These are phyloP conservation scores for Drosophila ogumai DNA, from an alignment of 1,140 invertebrate species.

Conservation along the genomic window DNA sequence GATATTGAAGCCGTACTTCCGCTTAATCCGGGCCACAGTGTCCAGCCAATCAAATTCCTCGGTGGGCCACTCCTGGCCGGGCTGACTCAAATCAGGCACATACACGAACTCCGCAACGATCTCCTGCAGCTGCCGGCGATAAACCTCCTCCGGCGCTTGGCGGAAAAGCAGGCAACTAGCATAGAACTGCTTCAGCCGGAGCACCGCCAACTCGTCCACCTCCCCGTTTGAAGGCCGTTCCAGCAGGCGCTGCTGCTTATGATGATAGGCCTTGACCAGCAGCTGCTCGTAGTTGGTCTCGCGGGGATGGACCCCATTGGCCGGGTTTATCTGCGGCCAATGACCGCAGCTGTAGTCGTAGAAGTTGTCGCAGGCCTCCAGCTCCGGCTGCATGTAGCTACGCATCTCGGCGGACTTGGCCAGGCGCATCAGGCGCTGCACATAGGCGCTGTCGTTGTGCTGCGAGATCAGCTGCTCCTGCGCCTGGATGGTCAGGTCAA, in stretches of 20 bases:
- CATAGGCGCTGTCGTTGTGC: constrained; percentile 69
- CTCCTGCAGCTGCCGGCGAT: constrained; percentile 47
- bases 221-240: constrained; percentile 41
- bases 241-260: constrained; percentile 70
- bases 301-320: constrained; percentile 42
- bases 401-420: constrained; percentile 78
- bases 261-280: constrained; percentile 52
- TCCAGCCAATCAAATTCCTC: constrained; percentile 66
- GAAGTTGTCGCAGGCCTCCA: constrained; percentile 71
- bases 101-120: constrained; percentile 64
- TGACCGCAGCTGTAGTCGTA: constrained; percentile 74
- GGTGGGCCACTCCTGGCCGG: constrained; percentile 43
- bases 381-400: constrained; percentile 67
- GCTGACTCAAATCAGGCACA: constrained; percentile 54
- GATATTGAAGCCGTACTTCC: constrained; percentile 68
- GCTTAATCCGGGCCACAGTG: constrained; percentile 64
- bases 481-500: constrained; percentile 64
- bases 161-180: constrained; percentile 64
- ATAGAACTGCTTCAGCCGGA: constrained; percentile 68
- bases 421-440: constrained; percentile 71
- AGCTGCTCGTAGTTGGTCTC: constrained; percentile 70
- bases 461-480: constrained; percentile 69
- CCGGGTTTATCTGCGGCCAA: constrained; percentile 77
- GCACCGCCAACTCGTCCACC: constrained; percentile 29
- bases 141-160: constrained; percentile 8